Base-by-base conservation (phyloP, 2,888 invertebrate genomes). In the Altica lythri region DNA sequence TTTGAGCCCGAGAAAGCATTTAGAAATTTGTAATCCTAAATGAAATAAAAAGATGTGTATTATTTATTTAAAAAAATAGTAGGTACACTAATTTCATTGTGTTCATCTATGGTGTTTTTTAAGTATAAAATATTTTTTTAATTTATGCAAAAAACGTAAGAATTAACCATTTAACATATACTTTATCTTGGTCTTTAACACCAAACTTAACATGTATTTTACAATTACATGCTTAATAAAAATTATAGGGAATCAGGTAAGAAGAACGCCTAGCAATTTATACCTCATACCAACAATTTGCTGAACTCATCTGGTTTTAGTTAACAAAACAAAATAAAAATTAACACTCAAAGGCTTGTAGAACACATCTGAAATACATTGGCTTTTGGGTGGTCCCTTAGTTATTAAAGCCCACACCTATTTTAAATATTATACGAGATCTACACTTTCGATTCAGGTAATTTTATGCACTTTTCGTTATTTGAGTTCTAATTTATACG, bases 391-490 rank as follows among this genome's bases (percentile, higher is more conserved):
- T 54, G 54, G 54, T 32, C 19, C 50, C 45, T 45, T 50, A 50
- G 45, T 55, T 55, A 55, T 50, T 45, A 34, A n/a, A 45, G 46
- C 50, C 50, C 55, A 50, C 49, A 50, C 49, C 55, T 55, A 43
- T 48, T 55, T 50, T 44, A 49, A 55, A 55, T 50, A 55, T 55
- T 45, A 55, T 50, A 43, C 45, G 44, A 53, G 53, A 43, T 53
- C 53, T 50, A 38, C 29, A 50, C 40, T 34, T 29, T 50, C 55
- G 49, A 50, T 55, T 34, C 22, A 44, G 45, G 45, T 55, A 50
- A 55, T 55, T 55, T 55, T 55, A 55, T 55, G 55, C 55, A 40
- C 54, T 55, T 55, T 55, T 49, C 45, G 27, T 45, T 50, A 45
- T 50, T 50, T 50, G 19, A 37, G 18, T 49, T 45, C 50, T 16